Percentiles rank a stretch among this genome's conserved stretches.
Conservation (phyloP, 2,888 invertebrate species). For the Cheiracanthium punctorium region DNA sequence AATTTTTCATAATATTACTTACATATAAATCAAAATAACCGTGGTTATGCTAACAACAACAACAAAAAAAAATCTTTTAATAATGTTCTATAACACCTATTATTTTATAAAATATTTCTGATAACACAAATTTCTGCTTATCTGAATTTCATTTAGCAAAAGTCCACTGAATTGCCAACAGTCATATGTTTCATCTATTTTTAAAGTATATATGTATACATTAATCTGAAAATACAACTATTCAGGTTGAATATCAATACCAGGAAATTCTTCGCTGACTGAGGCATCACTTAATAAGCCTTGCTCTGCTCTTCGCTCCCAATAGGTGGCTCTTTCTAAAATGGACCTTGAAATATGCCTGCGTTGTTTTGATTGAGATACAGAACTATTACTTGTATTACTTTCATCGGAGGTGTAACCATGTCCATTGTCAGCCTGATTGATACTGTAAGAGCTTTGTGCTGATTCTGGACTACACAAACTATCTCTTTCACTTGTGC, state of each 20-base stretch:
- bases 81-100: too few relatives aligned
- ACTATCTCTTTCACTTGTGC: conserved; percentile 32
- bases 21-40: too few relatives aligned
- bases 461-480: conserved; percentile 44
- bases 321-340: conserved; percentile 73
- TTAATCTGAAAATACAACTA: neutral
- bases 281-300: conserved; percentile 73
- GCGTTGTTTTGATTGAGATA: conserved; percentile 36
- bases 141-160: too few relatives aligned
- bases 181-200: too few relatives aligned
- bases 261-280: conserved; percentile 73
- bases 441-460: conserved; percentile 27
- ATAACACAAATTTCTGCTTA: too few relatives aligned
- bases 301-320: conserved; percentile 74
- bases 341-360: conserved; percentile 70
- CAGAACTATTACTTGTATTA: conserved; percentile 67
- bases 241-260: conserved; percentile 59
- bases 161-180: too few relatives aligned
- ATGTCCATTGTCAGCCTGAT: conserved; percentile 50
- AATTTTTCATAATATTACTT: too few relatives aligned
- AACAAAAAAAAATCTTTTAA: too few relatives aligned
- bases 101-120: too few relatives aligned
- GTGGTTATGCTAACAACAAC: too few relatives aligned
- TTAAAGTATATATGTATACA: too few relatives aligned
- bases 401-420: conserved; percentile 72